Base-by-base conservation (phyloP, 2,888 invertebrate species). In the Tortricodes alternella region DNA sequence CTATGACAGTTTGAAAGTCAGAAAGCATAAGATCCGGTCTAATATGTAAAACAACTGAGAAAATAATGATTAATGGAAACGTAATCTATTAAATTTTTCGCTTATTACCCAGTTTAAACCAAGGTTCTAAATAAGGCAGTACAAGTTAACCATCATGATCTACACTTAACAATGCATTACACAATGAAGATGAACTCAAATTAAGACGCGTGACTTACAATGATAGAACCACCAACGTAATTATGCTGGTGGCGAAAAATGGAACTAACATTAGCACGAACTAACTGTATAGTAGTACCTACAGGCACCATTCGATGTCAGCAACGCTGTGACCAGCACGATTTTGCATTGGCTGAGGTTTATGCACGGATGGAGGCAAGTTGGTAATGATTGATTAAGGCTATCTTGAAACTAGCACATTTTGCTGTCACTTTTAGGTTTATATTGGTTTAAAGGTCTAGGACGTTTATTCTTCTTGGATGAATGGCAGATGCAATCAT, bases 121-220 rank as follows among this genome's bases (percentile, higher is more conserved):
- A 56, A 44, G 56, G 37, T 32, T 11, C 43, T 55, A 49, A 43
- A 49, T 56, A 56, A 56, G 38, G 56, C 44, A 56, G 43, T 44
- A 50, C 43, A 44, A 50, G 37, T 50, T 35, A 43, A 41, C 19
- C 50, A 56, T 56, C 50, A 50, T 56, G 56, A 56, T 56, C 49
- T 50, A 35, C 48, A 27, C 55, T 43, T 24, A 35, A 44, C 52
- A 56, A 49, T 49, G 43, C 15, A 13, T 56, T 56, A 38, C 56
- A 37, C 44, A 56, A 56, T 15, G 38, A 38, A 43, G 56, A 56
- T 50, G n/a, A 13, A 37, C 11, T 32, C 2, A 18, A 44, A 32
- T 9, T 5, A 18, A 50, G 56, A 49, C 29, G 37, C 48, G 55
- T 34, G 46, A 41, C 16, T 53, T 32, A 9, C 16, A 11, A 23